Conservation (phyloP, 2,797 vertebrate genomes). For the Phrynocephalus forsythii region DNA sequence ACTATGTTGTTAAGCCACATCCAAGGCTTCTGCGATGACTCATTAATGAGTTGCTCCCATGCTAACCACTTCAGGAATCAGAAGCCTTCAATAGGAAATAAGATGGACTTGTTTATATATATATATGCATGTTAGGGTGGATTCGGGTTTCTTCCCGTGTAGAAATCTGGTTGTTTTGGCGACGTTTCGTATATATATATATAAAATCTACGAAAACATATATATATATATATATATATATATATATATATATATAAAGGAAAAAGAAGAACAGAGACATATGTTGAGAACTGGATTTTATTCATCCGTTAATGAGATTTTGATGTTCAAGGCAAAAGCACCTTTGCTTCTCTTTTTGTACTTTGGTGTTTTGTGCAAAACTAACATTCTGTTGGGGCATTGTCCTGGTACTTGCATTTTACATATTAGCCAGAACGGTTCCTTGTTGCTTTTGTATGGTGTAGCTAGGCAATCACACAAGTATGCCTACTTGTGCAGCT, state of each 20-base stretch:
- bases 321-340: neutral
- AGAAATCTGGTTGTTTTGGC: too few species aligned
- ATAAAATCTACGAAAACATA: too few species aligned
- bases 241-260: too few species aligned
- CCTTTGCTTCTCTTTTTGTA: neutral
- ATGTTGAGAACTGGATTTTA: neutral
- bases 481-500: too few species aligned
- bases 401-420: neutral
- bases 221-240: too few species aligned
- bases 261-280: neutral
- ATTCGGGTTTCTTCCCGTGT: too few species aligned
- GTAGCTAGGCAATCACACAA: too few species aligned
- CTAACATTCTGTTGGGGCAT: neutral
- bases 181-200: too few species aligned
- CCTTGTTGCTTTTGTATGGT: too few species aligned
- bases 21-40: neutral
- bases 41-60: neutral
- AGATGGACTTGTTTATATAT: neutral
- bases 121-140: too few species aligned
- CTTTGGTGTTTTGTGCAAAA: neutral
- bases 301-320: neutral
- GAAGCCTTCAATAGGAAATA: neutral
- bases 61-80: neutral
- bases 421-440: too few species aligned
- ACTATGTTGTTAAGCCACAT: neutral